phyloP scores from a whole-genome alignment of 2,888 invertebrate species.

The Hofmannophila pseudospretella region DNA sequence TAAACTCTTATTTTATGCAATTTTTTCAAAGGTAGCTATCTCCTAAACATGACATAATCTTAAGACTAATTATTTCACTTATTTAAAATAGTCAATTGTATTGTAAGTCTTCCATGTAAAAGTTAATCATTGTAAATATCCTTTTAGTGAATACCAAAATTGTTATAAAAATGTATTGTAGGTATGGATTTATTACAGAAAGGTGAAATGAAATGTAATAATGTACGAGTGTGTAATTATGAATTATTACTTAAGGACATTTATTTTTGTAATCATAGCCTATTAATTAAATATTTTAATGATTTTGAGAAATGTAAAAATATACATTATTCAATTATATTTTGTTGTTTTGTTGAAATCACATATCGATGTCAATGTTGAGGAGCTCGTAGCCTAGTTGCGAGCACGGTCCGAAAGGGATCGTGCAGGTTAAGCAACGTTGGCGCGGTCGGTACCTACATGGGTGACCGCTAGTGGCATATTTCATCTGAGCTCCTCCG shows the following conservation, averaged over 20 bases:
- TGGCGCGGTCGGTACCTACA: too few relatives aligned
- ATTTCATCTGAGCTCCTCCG: too few relatives aligned
- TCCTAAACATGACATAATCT: slow-evolving; percentile 42
- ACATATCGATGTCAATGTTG: too few relatives aligned
- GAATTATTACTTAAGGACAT: slow-evolving; percentile 34
- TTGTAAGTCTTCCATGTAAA: slow-evolving; percentile 44
- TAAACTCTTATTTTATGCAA: slow-evolving; percentile 23
- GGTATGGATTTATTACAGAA: slow-evolving; percentile 28
- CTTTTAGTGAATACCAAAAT: slow-evolving; percentile 27
- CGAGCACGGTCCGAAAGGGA: too few relatives aligned
- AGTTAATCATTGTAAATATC: slow-evolving; percentile 52
- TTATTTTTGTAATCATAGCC: slow-evolving; percentile 69
- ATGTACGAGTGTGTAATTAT: slow-evolving; percentile 38
- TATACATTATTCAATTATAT: slow-evolving; percentile 44
- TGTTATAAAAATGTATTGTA: slow-evolving; percentile 16
- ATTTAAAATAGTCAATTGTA: slow-evolving; percentile 50
- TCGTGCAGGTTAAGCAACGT: too few relatives aligned
- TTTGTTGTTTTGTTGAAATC: neutral
- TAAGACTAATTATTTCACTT: slow-evolving; percentile 29
- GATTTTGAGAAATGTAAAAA: slow-evolving; percentile 58
- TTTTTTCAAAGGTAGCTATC: slow-evolving; percentile 37
- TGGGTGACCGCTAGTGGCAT: too few relatives aligned
- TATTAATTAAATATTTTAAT: slow-evolving; percentile 45
- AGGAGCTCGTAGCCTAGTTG: too few relatives aligned
- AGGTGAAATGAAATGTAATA: slow-evolving; percentile 27